Conservation (phyloP, 64 coral and sea anemone genomes). For the Montipora capricornis region DNA sequence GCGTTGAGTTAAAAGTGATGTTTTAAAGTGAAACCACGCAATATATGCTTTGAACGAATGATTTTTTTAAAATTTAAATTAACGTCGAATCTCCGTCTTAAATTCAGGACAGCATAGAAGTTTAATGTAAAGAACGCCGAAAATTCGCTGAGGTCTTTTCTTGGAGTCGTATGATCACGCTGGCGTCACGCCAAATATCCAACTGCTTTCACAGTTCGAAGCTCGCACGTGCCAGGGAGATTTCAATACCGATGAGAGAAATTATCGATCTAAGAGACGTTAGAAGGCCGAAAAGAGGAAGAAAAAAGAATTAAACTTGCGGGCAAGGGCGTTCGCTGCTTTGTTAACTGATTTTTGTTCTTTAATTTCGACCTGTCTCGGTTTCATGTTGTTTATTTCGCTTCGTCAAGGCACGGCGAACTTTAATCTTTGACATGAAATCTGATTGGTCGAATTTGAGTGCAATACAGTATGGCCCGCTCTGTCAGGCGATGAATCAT, state of each 20-base stretch:
- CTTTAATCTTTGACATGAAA: conserved; percentile 26
- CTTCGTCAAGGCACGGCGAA: not conserved
- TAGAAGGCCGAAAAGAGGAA: not conserved
- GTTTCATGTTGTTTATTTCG: conserved; percentile 18
- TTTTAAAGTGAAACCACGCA: not conserved
- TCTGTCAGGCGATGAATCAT: conserved; percentile 2
- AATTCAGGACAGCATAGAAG: not conserved
- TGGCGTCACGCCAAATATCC: not conserved
- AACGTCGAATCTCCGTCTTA: not conserved
- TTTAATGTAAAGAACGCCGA: not conserved
- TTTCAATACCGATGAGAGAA: not conserved
- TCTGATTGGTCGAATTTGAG: conserved; percentile 9
- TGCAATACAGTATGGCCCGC: conserved; percentile 2
- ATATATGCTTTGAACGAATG: not conserved
- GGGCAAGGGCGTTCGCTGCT: not conserved
- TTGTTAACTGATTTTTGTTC: not conserved
- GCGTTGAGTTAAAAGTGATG: not conserved
- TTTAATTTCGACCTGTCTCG: not conserved
- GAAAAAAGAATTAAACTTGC: not conserved
- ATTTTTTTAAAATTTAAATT: not conserved
- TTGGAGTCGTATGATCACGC: not conserved
- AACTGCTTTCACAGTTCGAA: not conserved
- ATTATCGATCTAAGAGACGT: not conserved
- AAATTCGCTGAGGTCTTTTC: not conserved
- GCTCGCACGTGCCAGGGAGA: conserved; percentile 11